phyloP scores from a whole-genome alignment of 1,140 invertebrate species.

The Tribolium castaneum region DNA sequence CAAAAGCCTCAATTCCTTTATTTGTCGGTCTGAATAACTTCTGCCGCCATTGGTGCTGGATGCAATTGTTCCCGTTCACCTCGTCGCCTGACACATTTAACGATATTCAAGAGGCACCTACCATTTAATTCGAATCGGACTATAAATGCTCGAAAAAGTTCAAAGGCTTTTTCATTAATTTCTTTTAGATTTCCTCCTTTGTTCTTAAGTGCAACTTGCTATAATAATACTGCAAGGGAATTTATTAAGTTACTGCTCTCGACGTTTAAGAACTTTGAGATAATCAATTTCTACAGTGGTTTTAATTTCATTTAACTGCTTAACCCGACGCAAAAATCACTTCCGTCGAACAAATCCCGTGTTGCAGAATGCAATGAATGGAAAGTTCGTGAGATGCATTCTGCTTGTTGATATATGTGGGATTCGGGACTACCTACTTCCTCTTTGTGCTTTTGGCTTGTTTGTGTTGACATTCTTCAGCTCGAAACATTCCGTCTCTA shows the following conservation, averaged over 20 bases:
- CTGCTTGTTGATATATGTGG: constrained; percentile 23
- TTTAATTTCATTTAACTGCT: constrained; percentile 29
- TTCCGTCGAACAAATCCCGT: neutral
- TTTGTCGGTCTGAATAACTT: constrained; percentile 41
- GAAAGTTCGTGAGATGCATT: constrained; percentile 34
- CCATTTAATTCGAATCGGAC: constrained; percentile 32
- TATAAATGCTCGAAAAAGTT: constrained; percentile 32
- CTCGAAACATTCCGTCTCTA: neutral
- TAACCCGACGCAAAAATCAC: neutral
- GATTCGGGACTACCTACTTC: constrained; percentile 17
- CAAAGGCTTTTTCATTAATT: constrained; percentile 48
- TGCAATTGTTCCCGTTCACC: constrained; percentile 38
- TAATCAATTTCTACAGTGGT: constrained; percentile 34
- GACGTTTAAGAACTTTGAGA: constrained; percentile 31
- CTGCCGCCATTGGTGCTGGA: constrained; percentile 32
- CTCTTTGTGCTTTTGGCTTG: neutral
- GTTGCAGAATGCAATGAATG: constrained; percentile 38
- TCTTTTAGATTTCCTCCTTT: constrained; percentile 44
- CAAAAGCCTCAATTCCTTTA: constrained; percentile 35
- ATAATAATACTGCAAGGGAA: constrained; percentile 41
- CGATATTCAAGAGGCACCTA: constrained; percentile 38
- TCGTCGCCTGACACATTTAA: constrained; percentile 40
- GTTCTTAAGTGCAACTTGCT: constrained; percentile 43
- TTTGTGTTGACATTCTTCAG: neutral
- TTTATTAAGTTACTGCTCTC: constrained; percentile 44